A percentile compares a stretch with the other conserved stretches of the same genome.
phyloP scores from a whole-genome alignment of 2,888 invertebrate species.

The Oscheius onirici region DNA sequence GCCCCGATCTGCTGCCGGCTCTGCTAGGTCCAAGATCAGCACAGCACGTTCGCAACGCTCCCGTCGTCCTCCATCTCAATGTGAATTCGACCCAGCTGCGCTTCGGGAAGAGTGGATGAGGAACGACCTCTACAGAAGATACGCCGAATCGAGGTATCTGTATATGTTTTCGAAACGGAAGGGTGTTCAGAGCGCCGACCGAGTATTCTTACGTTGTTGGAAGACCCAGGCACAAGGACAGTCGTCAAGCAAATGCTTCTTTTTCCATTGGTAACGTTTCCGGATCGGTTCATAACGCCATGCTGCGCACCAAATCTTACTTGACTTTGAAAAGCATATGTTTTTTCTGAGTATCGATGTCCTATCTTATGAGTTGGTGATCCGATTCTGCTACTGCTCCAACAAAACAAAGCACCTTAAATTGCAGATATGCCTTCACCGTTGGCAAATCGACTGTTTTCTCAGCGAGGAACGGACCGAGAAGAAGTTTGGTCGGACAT shows the following conservation, averaged over 20 bases:
- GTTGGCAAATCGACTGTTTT: slow-evolving; percentile 10
- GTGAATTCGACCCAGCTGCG: slow-evolving; percentile 17
- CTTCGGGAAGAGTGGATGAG: slow-evolving; percentile 25
- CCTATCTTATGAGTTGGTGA: too few species aligned
- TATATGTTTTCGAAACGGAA: too few species aligned
- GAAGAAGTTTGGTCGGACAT: slow-evolving; percentile 16
- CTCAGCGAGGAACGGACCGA: neutral
- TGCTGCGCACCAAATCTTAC: neutral
- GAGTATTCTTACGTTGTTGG: slow-evolving; percentile 23
- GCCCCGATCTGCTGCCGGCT: slow-evolving; percentile 16
- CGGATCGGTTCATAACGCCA: too few species aligned
- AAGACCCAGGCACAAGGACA: neutral
- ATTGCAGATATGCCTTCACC: slow-evolving; percentile 17
- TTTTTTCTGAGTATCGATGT: too few species aligned
- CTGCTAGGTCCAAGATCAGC: slow-evolving; percentile 9
- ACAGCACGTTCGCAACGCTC: neutral
- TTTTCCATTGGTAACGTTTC: neutral
- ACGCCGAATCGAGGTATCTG: slow-evolving; percentile 6
- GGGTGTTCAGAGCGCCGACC: slow-evolving; percentile 2
- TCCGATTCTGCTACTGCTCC: too few species aligned
- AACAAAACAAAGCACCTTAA: too few species aligned
- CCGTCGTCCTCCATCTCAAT: neutral
- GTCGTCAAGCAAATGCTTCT: slow-evolving; percentile 2
- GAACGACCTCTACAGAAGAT: neutral
- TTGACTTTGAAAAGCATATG: too few species aligned